Percentiles rank a stretch among this genome's conserved stretches.
Evolutionary conservation across 2,797 vertebrate genomes (phyloP).

Genomic region (Phrynocephalus guinanensis): DNA sequence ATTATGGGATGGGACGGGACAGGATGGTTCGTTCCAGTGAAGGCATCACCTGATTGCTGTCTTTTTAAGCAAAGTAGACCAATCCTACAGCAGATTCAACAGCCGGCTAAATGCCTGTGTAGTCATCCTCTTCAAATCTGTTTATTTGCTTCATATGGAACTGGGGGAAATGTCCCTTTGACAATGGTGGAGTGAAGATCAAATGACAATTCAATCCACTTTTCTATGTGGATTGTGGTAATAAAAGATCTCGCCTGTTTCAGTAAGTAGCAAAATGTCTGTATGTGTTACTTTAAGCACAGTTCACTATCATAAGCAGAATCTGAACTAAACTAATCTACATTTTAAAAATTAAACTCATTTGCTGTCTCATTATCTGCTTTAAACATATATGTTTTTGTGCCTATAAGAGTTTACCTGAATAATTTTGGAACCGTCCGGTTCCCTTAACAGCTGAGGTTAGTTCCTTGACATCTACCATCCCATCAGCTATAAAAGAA

Average conservation of each 20-base stretch:
- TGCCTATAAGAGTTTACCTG: constrained; percentile 1
- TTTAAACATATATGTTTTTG: neutral
- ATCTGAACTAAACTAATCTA: neutral
- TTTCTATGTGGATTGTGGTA: neutral
- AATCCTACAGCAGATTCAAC: too few relatives aligned
- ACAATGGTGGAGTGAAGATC: neutral
- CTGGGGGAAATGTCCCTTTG: too few relatives aligned
- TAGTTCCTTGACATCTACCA: constrained; percentile 20
- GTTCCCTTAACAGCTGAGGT: constrained; percentile 12
- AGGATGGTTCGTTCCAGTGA: too few relatives aligned
- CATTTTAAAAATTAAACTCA: neutral
- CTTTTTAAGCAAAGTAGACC: too few relatives aligned
- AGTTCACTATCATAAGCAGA: neutral
- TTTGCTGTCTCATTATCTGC: too few relatives aligned
- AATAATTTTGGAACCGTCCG: constrained; percentile 3
- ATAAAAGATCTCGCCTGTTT: too few relatives aligned
- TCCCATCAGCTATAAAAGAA: constrained; percentile 28
- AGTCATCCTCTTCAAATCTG: too few relatives aligned
- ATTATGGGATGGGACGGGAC: too few relatives aligned
- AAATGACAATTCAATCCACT: neutral
- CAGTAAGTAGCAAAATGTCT: neutral
- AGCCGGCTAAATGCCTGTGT: too few relatives aligned
- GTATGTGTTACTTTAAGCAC: neutral
- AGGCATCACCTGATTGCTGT: too few relatives aligned
- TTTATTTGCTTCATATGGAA: too few relatives aligned